Evolutionary conservation across 2,113 vertebrate species (phyloP), one percentile per base, ranked within the genome.

Genomic region (Bucco capensis): DNA sequence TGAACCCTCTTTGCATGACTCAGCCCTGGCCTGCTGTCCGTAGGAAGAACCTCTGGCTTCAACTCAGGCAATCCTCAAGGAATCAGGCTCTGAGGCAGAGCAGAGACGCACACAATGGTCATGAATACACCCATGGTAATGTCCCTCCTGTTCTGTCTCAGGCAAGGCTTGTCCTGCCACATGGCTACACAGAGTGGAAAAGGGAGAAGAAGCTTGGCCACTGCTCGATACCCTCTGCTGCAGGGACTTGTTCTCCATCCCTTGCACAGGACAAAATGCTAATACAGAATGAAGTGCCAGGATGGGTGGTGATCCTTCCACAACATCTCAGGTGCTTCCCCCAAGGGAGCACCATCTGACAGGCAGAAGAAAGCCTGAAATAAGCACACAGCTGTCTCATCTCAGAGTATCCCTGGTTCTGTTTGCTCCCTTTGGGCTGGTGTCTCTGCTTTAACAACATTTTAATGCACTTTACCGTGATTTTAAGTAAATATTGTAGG

Each of bases 381-480:
- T 2, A 27, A 42, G 30, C 44, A 33, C 40, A 2, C 2, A 0
- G 2, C 42, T 10, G 6, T 18, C 53, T 74, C 64, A 30, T 1
- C 33, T 56, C 70, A 3, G 8, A 21, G 33, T 1, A 0, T 9
- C 56, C 67, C 11, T 12, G 3, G 8, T 7, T 54, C 60, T 28
- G 1, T 53, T 24, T 23, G 38, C 37, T 37, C 82, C 46, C 57
- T 69, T 28, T 38, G 30, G 79, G 85, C 71, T 60, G 53, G 9
- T 51, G 30, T 57, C 40, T 95, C 88, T 69, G 47, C 57, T 66
- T 79, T 51, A 69, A 83, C 1, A 1, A 17, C 12, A 2, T 38
- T 94, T 92, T 76, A 92, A 89, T 58, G 84, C 60, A 69, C 86
- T 94, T 74, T 77, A 79, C 71, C 83, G 91, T 28, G 83, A 69